Base-by-base conservation (phyloP, 1,140 invertebrate genomes). In the Centruroides vittatus region DNA sequence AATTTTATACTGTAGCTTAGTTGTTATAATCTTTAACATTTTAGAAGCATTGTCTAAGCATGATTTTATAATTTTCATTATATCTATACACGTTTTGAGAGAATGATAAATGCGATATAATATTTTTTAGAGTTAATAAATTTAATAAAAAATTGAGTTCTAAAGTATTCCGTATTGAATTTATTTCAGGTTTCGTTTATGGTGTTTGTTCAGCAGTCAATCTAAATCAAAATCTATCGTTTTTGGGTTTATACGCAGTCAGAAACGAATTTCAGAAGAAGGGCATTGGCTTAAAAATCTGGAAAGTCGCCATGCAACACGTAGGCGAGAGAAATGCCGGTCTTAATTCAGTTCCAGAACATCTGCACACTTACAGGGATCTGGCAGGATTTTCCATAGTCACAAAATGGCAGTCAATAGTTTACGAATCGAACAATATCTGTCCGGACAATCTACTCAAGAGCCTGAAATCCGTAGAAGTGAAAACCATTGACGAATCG, bases 201-300 rank as follows among this genome's bases (percentile, higher is more conserved):
- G 68, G 62, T n/a, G 63, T 59, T 4, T 70, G 67, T 51, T 35
- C 57, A 55, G 67, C 61, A 7, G 62, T 67, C 8, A 56, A 65
- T 36, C 58, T 62, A 35, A 48, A 65, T 57, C 61, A 66, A 34
- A 55, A 64, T 34, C 51, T 64, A 0, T 66, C 60, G 6, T 70
- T 70, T 57, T 52, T 70, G 35, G 69, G 69, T 10, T 35, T 70
- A 2, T 70, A 70, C 35, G 63, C 60, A 8, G 65, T 68, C 9
- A 48, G 55, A n/a, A 60, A 66, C 4, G 53, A 67, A 12, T 67
- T 62, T 47, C 65, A 66, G 35, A 65, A 65, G 3, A 51, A n/a
- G 11, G 69, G 69, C 10, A 59, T 70, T 49, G 69, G 69, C 34
- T n/a, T 50, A 7, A 60, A 62, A 55, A 23, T 53, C 3, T 70